These are phyloP conservation scores for Sturnus vulgaris DNA, from an alignment of 2,113 vertebrate genomes.

Conservation along the genomic window DNA sequence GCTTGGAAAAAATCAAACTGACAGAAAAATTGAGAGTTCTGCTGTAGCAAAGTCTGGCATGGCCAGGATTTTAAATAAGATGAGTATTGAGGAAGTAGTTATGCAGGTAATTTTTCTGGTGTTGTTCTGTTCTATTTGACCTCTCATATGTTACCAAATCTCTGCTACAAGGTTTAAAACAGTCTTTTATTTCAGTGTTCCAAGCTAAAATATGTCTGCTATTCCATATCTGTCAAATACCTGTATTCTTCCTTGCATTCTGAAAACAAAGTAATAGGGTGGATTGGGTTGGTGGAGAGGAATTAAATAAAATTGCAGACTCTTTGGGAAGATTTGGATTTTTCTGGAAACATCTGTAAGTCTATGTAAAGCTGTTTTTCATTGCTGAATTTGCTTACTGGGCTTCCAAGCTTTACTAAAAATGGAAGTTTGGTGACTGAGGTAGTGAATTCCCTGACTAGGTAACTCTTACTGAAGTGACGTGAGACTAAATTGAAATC, in stretches of 20 bases:
- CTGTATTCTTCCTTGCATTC: not conserved
- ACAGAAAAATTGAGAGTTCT: not conserved
- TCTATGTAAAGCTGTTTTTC: not conserved
- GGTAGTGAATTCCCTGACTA: not conserved
- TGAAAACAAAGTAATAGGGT: not conserved
- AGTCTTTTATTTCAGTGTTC: not conserved
- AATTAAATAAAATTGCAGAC: not conserved
- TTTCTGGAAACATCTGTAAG: not conserved
- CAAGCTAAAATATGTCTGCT: not conserved
- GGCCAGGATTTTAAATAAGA: not conserved
- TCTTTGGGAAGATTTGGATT: not conserved
- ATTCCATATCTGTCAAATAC: not conserved
- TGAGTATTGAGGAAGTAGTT: not conserved
- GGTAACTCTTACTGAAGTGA: not conserved
- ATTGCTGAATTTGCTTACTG: not conserved
- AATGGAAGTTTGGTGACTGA: not conserved
- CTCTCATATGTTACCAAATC: not conserved
- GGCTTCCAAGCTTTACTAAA: not conserved
- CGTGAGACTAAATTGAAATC: not conserved
- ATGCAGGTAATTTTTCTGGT: not conserved
- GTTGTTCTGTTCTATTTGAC: not conserved
- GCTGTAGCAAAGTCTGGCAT: not conserved
- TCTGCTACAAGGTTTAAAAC: not conserved
- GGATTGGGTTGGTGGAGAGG: not conserved
- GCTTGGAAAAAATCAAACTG: not conserved